phyloP scores from a whole-genome alignment of 2,113 vertebrate species.

The Crypturellus undulatus region DNA sequence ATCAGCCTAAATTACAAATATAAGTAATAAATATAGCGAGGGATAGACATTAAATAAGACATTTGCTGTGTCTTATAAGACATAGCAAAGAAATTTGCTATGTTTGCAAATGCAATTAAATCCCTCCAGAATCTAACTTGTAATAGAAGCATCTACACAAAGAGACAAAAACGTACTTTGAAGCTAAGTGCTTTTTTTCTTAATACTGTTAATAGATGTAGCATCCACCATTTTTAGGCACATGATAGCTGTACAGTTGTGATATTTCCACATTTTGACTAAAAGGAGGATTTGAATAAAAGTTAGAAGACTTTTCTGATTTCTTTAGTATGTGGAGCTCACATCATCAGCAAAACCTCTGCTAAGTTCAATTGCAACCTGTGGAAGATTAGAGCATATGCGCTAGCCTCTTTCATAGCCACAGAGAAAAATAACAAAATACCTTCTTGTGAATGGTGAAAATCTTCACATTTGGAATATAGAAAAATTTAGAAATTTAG shows the following conservation, averaged over 20 bases:
- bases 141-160: not conserved
- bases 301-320: not conserved
- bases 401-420: not conserved
- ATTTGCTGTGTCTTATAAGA: too few species aligned
- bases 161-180: not conserved
- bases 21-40: not conserved
- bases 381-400: not conserved
- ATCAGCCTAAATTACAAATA: not conserved
- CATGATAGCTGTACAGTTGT: not conserved
- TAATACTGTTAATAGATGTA: not conserved
- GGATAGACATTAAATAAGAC: not conserved
- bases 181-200: not conserved
- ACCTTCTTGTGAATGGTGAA: not conserved
- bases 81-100: not conserved
- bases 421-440: not conserved
- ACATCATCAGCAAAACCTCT: not conserved
- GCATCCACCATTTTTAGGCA: not conserved
- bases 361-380: not conserved
- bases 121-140: accelerated
- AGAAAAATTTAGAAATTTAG: not conserved
- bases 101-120: not conserved
- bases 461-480: not conserved
- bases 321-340: not conserved
- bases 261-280: not conserved
- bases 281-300: not conserved